Conservation (phyloP, 2,113 vertebrate species). For the Proterorhinus semilunaris region DNA sequence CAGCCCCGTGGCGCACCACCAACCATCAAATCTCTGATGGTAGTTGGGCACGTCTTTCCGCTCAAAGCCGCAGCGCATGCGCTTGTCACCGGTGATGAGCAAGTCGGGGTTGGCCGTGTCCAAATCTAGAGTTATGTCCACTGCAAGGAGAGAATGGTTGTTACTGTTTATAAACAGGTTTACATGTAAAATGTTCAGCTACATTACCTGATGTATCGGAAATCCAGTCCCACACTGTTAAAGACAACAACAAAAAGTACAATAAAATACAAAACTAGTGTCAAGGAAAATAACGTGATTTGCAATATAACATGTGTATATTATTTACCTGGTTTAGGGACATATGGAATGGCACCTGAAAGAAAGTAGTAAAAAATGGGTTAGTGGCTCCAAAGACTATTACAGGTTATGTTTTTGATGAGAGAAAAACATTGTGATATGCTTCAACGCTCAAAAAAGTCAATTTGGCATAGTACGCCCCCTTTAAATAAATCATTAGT, state of each 20-base stretch:
- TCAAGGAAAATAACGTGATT: background rate
- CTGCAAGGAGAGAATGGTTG: conserved; percentile 56
- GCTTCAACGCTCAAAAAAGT: no score
- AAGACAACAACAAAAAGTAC: background rate
- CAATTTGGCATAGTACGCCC: no score
- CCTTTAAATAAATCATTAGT: no score
- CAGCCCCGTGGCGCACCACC: conserved; percentile 78
- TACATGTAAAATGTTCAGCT: background rate
- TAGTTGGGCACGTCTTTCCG: conserved; percentile 78
- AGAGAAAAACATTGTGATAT: no score
- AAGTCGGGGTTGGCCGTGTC: conserved; percentile 81
- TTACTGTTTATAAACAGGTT: background rate
- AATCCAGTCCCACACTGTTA: conserved; percentile 80
- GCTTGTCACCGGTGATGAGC: conserved; percentile 83
- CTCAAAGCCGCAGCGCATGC: conserved; percentile 84
- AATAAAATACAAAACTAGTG: background rate
- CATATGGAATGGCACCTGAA: conserved; percentile 73
- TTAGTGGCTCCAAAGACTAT: no score
- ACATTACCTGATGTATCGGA: conserved; percentile 71
- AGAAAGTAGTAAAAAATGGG: background rate
- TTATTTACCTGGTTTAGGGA: conserved; percentile 72
- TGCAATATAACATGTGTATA: background rate
- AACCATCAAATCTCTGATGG: conserved; percentile 77
- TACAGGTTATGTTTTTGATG: no score
- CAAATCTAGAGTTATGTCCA: conserved; percentile 80